Conservation (phyloP, 2,797 vertebrate genomes). For the Tangara arthus region DNA sequence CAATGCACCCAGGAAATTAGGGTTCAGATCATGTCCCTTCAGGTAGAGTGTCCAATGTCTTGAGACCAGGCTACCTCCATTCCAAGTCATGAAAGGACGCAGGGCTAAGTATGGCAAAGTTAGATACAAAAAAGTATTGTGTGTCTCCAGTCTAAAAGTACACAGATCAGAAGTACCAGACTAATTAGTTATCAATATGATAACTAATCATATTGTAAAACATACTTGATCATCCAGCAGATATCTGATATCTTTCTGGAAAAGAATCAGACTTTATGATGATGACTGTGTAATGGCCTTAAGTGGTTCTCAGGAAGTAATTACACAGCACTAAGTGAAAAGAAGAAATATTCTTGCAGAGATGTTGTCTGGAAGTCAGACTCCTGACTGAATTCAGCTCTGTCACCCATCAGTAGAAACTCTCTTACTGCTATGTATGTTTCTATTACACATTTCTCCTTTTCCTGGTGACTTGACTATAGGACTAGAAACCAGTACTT, state of each 20-base stretch:
- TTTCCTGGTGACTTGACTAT: neutral
- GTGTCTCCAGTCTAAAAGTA: neutral
- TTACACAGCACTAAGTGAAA: neutral
- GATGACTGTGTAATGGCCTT: neutral
- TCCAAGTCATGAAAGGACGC: neutral
- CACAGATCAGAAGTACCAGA: neutral
- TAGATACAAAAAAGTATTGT: neutral
- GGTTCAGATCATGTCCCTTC: neutral
- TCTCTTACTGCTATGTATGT: neutral
- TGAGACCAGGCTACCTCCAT: neutral
- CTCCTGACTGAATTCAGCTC: neutral
- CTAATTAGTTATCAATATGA: neutral
- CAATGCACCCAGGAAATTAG: neutral
- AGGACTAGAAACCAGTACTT: neutral
- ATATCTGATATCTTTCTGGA: neutral
- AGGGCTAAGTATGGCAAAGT: neutral
- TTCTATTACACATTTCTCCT: neutral
- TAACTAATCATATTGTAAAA: neutral
- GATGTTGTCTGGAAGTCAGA: neutral
- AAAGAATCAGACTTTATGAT: neutral
- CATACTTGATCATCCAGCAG: neutral
- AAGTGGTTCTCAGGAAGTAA: neutral
- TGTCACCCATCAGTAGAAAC: neutral
- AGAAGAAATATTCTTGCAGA: neutral
- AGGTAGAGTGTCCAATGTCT: neutral